Percentiles rank a stretch among this genome's conserved stretches.
phyloP scores from a whole-genome alignment of 2,888 invertebrate species.

The Athalia rosae region DNA sequence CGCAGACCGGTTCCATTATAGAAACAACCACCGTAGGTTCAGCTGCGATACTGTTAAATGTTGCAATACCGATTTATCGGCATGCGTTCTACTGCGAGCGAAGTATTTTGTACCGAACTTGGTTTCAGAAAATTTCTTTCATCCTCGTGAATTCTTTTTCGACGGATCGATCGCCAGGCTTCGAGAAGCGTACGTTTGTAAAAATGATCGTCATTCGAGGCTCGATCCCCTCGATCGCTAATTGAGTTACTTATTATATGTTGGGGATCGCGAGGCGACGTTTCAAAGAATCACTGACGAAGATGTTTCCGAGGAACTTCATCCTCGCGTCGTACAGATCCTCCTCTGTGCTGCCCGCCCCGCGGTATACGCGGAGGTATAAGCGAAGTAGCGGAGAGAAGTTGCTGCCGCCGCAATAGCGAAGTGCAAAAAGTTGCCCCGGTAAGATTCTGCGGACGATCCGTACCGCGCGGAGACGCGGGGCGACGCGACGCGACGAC shows the following conservation, averaged over 20 bases:
- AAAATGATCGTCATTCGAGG: not conserved
- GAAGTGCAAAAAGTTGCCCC: conserved; percentile 35
- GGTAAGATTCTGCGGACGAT: conserved; percentile 41
- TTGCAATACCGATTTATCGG: conserved; percentile 41
- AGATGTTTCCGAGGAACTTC: conserved; percentile 24
- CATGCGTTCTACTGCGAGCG: conserved; percentile 13
- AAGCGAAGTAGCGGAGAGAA: not conserved
- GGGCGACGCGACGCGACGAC: not conserved
- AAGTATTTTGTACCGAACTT: conserved; percentile 31
- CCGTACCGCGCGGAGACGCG: not conserved
- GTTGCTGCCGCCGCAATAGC: not conserved
- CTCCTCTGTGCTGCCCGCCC: not conserved
- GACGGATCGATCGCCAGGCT: not conserved
- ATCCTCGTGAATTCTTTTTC: conserved; percentile 11
- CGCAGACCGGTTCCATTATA: conserved; percentile 42
- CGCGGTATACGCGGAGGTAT: conserved; percentile 9
- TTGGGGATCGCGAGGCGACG: not conserved
- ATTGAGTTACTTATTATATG: conserved; percentile 39
- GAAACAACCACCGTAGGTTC: conserved; percentile 3
- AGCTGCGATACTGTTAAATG: not conserved
- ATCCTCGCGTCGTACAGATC: not conserved
- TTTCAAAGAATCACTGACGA: conserved; percentile 24
- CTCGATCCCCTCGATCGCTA: not conserved
- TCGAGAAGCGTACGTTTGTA: not conserved
- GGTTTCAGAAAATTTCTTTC: conserved; percentile 7